Percentiles rank a stretch among this genome's conserved stretches.
phyloP scores from a whole-genome alignment of 1,140 invertebrate genomes.

The Bathynomus jamesi region DNA sequence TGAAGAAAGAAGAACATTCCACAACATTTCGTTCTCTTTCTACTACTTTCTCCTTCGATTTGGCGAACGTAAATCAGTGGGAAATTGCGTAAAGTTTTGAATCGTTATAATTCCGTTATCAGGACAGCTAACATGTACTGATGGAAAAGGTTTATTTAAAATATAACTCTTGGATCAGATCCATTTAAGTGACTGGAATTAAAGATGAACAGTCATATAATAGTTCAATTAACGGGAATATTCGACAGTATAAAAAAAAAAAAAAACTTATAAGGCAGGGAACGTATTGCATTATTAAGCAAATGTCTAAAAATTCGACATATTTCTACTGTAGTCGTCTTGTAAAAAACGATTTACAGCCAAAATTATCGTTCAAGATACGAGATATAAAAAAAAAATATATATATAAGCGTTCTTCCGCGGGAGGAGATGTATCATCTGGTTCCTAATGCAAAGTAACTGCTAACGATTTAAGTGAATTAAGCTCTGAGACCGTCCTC shows the following conservation, averaged over 20 bases:
- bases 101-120: conserved; percentile 20
- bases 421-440: conserved; percentile 28
- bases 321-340: too few relatives aligned
- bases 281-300: too few relatives aligned
- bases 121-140: conserved; percentile 5
- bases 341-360: too few relatives aligned
- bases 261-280: too few relatives aligned
- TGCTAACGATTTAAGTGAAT: conserved; percentile 32
- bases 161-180: not conserved
- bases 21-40: not conserved
- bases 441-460: conserved; percentile 30
- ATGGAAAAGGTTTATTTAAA: conserved; percentile 1
- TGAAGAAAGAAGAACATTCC: not conserved
- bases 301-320: too few relatives aligned
- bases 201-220: not conserved
- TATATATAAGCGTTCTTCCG: too few relatives aligned
- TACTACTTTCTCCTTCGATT: not conserved
- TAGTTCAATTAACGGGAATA: too few relatives aligned
- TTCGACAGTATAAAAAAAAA: too few relatives aligned
- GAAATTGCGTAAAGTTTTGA: conserved; percentile 6
- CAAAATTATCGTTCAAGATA: too few relatives aligned
- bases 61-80: conserved; percentile 11
- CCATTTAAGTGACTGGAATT: not conserved
- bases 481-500: conserved; percentile 22
- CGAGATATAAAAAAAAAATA: too few relatives aligned